phyloP scores from a whole-genome alignment of 1,140 invertebrate species.

The Ostrea denselamellosa region DNA sequence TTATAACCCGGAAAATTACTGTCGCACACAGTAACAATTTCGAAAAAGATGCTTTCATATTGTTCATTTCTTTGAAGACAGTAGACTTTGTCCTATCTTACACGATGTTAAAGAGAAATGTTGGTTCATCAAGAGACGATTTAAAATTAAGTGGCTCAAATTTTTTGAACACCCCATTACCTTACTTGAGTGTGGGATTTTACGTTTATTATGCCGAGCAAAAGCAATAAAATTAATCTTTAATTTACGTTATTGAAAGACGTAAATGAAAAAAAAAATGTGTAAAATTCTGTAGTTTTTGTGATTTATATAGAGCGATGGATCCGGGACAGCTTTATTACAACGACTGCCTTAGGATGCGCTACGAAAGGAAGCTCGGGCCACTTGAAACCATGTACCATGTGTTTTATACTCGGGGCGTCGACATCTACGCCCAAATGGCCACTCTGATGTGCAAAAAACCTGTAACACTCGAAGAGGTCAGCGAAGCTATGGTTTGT shows the following conservation, averaged over 20 bases:
- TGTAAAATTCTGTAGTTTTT: not conserved
- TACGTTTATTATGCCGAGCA: not conserved
- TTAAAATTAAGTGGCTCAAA: not conserved
- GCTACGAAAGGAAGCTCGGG: conserved; percentile 31
- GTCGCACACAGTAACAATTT: too few relatives aligned
- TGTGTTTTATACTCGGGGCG: conserved; percentile 42
- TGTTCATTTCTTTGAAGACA: too few relatives aligned
- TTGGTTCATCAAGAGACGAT: not conserved
- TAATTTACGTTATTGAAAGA: not conserved
- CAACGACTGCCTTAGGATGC: conserved; percentile 15
- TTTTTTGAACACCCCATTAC: not conserved
- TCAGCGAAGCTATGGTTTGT: conserved; percentile 41
- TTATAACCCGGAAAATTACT: too few relatives aligned
- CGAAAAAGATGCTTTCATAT: too few relatives aligned
- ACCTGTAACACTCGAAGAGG: not conserved
- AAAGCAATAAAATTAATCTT: not conserved
- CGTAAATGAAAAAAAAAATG: not conserved
- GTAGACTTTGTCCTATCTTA: too few relatives aligned
- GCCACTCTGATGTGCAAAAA: not conserved
- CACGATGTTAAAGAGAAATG: too few relatives aligned
- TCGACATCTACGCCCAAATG: conserved; percentile 50
- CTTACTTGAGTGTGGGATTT: conserved; percentile 1
- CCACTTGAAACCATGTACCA: conserved; percentile 53
- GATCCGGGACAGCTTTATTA: not conserved
- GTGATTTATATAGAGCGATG: not conserved